Evolutionary conservation across 2,797 vertebrate genomes (phyloP).

Genomic region (Tapirus indicus): DNA sequence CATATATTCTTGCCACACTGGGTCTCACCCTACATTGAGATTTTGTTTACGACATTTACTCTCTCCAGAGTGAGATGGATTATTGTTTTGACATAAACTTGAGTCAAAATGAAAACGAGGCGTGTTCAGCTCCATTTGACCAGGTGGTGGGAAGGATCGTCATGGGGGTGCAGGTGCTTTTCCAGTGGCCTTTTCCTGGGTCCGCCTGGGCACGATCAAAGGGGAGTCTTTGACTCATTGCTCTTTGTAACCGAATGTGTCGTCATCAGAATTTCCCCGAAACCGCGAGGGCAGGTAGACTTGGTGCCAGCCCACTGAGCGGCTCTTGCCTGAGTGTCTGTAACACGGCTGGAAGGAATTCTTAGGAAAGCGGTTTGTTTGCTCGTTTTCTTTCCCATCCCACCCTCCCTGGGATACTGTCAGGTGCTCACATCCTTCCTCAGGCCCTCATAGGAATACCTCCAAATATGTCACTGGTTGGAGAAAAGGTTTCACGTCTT

Average conservation of each 20-base stretch:
- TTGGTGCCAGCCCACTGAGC: neutral
- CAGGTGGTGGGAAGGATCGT: neutral
- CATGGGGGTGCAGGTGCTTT: neutral
- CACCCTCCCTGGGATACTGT: neutral
- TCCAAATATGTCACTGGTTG: neutral
- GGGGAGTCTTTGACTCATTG: neutral
- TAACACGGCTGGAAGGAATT: neutral
- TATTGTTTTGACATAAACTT: neutral
- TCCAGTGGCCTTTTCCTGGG: neutral
- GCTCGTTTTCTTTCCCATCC: neutral
- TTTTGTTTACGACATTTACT: neutral
- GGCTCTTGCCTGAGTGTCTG: neutral
- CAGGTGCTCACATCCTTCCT: neutral
- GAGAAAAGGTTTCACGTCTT: constrained; percentile 3
- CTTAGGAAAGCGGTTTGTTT: neutral
- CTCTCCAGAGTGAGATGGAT: neutral
- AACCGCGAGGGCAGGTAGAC: neutral
- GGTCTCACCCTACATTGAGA: neutral
- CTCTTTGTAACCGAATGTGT: neutral
- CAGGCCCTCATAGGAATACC: neutral
- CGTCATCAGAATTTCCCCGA: neutral
- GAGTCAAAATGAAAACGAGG: neutral
- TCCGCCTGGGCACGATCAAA: neutral
- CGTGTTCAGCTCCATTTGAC: neutral
- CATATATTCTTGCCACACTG: neutral